Conservation (phyloP, 2,113 vertebrate species). For the Sialia sialis region DNA sequence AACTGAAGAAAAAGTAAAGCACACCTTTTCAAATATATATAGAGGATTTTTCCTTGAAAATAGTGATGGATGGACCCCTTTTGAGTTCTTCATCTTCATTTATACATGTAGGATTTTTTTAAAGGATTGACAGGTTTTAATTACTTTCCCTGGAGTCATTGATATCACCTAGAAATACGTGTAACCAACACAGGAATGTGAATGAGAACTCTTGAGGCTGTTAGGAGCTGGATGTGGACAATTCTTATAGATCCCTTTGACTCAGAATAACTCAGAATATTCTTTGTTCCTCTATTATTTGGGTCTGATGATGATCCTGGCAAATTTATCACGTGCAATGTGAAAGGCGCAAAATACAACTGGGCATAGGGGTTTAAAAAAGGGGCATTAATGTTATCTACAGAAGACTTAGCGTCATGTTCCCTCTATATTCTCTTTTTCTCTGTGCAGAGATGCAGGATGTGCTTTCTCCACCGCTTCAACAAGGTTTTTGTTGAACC, state of each 20-base stretch:
- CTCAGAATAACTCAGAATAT: background rate
- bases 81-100: background rate
- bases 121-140: background rate
- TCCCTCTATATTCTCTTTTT: background rate
- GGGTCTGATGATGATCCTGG: too few species aligned
- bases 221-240: background rate
- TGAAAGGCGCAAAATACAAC: background rate
- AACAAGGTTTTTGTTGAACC: background rate
- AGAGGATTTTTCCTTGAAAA: background rate
- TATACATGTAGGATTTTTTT: background rate
- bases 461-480: background rate
- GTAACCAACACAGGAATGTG: background rate
- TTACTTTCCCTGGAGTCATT: background rate
- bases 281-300: background rate
- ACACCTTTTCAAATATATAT: background rate
- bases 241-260: background rate
- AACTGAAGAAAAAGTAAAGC: background rate
- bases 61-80: background rate
- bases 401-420: background rate
- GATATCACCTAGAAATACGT: background rate
- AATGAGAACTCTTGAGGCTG: background rate
- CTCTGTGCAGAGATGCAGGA: background rate
- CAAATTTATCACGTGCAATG: background rate
- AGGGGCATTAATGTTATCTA: background rate
- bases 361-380: background rate